phyloP scores from a whole-genome alignment of 2,113 vertebrate genomes.

The Astatoreochromis straeleni region DNA sequence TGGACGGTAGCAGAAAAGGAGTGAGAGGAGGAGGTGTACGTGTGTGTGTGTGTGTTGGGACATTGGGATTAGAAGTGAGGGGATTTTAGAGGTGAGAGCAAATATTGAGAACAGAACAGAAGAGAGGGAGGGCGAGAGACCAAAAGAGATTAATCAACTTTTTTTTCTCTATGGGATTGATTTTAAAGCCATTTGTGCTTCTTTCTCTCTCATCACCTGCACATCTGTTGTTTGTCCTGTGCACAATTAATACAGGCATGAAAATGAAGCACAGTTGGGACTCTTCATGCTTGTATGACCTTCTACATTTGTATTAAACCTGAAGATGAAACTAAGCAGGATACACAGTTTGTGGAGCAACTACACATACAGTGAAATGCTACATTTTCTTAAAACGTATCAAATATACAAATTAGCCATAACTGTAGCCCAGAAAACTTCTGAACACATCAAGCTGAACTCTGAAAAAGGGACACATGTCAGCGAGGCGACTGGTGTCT shows the following conservation, averaged over 20 bases:
- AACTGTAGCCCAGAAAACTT: not conserved
- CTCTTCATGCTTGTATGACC: not conserved
- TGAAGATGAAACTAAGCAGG: not conserved
- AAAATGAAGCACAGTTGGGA: not conserved
- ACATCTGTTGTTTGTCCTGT: not conserved
- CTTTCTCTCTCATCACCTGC: not conserved
- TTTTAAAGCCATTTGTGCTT: not conserved
- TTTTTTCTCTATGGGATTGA: not conserved
- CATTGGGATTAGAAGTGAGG: not conserved
- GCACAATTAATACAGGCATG: not conserved
- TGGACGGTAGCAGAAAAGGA: not conserved
- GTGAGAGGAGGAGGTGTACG: not conserved
- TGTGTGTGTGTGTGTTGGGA: not conserved
- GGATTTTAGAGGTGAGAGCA: not conserved
- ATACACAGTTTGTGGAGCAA: fast-evolving
- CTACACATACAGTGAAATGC: not conserved
- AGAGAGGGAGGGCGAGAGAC: not conserved
- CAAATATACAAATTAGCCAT: not conserved
- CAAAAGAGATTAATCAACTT: not conserved
- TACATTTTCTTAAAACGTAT: not conserved
- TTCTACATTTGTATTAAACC: not conserved
- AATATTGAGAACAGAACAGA: not conserved
- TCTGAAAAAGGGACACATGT: not conserved
- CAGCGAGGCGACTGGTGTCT: fast-evolving
- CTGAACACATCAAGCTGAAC: not conserved